Percentiles rank a stretch among this genome's conserved stretches.
phyloP scores from a whole-genome alignment of 2,888 invertebrate genomes.

The Achlya flavicornis region DNA sequence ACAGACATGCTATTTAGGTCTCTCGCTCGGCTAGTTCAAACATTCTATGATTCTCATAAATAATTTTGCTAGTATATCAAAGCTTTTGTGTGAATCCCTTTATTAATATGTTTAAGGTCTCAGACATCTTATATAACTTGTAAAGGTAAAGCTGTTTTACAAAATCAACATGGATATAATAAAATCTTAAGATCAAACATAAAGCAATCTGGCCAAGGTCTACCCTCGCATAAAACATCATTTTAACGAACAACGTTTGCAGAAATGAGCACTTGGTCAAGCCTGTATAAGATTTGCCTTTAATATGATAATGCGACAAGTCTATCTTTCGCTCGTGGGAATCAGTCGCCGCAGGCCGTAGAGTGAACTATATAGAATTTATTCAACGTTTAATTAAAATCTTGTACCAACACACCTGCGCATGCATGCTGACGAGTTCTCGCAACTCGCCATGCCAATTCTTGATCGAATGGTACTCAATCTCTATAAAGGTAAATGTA shows the following conservation, averaged over 20 bases:
- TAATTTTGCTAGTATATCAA: not conserved
- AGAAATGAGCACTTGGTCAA: conserved; percentile 47
- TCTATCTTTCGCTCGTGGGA: conserved; percentile 52
- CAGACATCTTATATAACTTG: conserved; percentile 7
- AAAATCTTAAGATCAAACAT: conserved; percentile 34
- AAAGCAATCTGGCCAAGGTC: conserved; percentile 53
- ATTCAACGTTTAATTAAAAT: conserved; percentile 48
- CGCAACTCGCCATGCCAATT: conserved; percentile 41
- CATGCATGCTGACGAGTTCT: conserved; percentile 43
- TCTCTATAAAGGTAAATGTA: conserved; percentile 43
- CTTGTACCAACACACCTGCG: conserved; percentile 39
- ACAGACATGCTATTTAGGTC: not conserved
- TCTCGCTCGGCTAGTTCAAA: not conserved
- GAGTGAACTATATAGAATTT: conserved; percentile 32
- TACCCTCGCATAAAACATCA: conserved; percentile 34
- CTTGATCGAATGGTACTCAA: conserved; percentile 42
- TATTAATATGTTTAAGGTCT: not conserved
- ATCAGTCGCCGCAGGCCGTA: conserved; percentile 42
- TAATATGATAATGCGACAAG: conserved; percentile 63
- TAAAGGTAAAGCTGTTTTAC: conserved; percentile 16
- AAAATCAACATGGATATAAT: conserved; percentile 42
- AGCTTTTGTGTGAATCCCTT: not conserved
- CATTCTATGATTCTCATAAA: not conserved
- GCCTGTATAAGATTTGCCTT: conserved; percentile 48
- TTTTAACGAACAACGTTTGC: conserved; percentile 32